Evolutionary conservation across 2,797 vertebrate genomes (phyloP).

Genomic region (Euphonia xanthogaster): DNA sequence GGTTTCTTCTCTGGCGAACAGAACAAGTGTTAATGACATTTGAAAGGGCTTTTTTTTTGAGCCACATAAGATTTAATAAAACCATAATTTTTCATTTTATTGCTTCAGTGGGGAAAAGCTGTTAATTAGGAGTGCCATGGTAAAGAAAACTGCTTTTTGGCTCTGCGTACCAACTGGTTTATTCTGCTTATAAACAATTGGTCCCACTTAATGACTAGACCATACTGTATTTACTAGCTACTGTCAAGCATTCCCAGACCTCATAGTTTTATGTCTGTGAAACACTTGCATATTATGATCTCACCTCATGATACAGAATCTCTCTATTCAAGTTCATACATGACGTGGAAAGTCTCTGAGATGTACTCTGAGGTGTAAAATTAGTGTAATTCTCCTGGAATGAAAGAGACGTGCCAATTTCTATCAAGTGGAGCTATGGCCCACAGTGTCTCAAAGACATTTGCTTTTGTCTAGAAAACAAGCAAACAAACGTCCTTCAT

Average conservation of each 20-base stretch:
- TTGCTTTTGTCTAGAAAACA: conserved; percentile 51
- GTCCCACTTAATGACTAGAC: conserved; percentile 8
- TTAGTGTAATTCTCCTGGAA: conserved; percentile 44
- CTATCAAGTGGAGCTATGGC: not conserved
- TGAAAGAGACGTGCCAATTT: conserved; percentile 10
- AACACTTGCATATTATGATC: conserved; percentile 32
- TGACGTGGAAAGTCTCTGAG: conserved; percentile 24
- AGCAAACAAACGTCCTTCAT: conserved; percentile 1
- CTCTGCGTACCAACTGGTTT: not conserved
- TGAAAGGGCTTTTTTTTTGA: not conserved
- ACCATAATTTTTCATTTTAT: conserved; percentile 13
- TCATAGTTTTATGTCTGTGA: conserved; percentile 27
- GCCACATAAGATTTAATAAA: not conserved
- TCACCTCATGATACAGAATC: conserved; percentile 35
- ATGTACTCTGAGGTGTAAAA: conserved; percentile 34
- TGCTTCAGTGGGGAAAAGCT: not conserved
- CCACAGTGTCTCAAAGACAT: not conserved
- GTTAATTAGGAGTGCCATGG: not conserved
- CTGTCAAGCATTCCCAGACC: conserved; percentile 23
- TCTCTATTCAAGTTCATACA: conserved; percentile 58
- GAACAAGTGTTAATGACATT: not conserved
- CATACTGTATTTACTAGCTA: not conserved
- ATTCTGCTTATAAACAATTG: conserved; percentile 42
- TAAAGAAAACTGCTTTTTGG: conserved; percentile 12
- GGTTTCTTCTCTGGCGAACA: not conserved